A percentile compares a stretch with the other conserved stretches of the same genome.
These are phyloP conservation scores for Oedothorax gibbosus DNA, from an alignment of 1,140 invertebrate species.

Conservation along the genomic window DNA sequence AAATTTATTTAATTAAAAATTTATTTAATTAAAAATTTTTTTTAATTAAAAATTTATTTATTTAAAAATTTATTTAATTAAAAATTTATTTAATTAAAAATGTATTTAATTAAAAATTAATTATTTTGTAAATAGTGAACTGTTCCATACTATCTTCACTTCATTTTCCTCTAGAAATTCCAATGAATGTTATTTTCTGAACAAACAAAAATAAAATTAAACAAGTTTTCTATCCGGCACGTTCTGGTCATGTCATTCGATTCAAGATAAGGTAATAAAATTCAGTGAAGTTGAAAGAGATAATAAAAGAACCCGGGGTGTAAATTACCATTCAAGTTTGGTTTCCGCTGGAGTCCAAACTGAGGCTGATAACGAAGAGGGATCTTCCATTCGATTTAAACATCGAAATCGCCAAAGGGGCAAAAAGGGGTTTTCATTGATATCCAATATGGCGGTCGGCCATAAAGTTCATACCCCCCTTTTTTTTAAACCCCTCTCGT, in stretches of 20 bases:
- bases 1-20: not conserved
- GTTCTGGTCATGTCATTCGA: not conserved
- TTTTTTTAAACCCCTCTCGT: not conserved
- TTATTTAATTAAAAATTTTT: not conserved
- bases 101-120: too few species aligned
- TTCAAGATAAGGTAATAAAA: not conserved
- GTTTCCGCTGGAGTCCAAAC: conserved; percentile 44
- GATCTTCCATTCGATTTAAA: not conserved
- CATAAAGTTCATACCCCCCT: conserved; percentile 43
- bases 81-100: too few species aligned
- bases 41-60: not conserved
- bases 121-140: too few species aligned
- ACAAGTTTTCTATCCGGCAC: too few species aligned
- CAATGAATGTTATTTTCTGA: too few species aligned
- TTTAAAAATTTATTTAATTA: too few species aligned
- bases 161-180: too few species aligned
- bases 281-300: not conserved
- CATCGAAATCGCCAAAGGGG: conserved; percentile 46
- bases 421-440: conserved; percentile 40
- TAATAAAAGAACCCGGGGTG: not conserved
- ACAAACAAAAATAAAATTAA: too few species aligned
- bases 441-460: conserved; percentile 59
- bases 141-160: too few species aligned
- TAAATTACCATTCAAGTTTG: conserved; percentile 22
- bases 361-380: conserved; percentile 47